These are phyloP conservation scores for Zele albiditarsus DNA, from an alignment of 2,888 invertebrate genomes.

Conservation along the genomic window DNA sequence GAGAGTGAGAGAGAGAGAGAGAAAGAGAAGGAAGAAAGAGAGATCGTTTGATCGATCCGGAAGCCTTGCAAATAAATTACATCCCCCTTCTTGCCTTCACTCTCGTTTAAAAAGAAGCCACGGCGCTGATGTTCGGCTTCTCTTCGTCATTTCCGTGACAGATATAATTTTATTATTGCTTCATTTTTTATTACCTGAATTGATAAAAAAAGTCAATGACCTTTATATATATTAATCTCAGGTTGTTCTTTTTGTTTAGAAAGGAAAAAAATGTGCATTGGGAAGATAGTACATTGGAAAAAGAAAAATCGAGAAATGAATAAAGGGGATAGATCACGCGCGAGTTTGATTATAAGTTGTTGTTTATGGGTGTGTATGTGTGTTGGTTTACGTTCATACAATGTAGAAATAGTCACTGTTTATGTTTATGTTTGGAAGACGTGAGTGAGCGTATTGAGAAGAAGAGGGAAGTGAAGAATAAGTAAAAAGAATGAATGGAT, in stretches of 20 bases:
- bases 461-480: constrained; percentile 23
- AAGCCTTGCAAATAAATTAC: constrained; percentile 20
- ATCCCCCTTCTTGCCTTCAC: not conserved
- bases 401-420: constrained; percentile 41
- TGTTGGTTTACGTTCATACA: constrained; percentile 44
- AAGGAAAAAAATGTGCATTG: not conserved
- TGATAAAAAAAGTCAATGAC: not conserved
- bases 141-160: not conserved
- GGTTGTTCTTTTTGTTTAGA: not conserved
- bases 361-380: constrained; percentile 56
- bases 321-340: constrained; percentile 62
- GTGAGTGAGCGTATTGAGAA: constrained; percentile 18
- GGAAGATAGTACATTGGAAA: not conserved
- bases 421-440: constrained; percentile 56
- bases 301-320: constrained; percentile 4
- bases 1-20: not conserved
- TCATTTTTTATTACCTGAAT: not conserved
- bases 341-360: constrained; percentile 63
- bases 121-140: constrained; percentile 12
- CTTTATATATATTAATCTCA: not conserved
- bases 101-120: constrained; percentile 9
- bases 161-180: not conserved
- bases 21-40: not conserved
- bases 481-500: constrained; percentile 3
- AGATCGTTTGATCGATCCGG: constrained; percentile 27